Evolutionary conservation across 2,797 vertebrate genomes (phyloP), one percentile per base, ranked within the genome.

Genomic region (Okamejei kenojei): DNA sequence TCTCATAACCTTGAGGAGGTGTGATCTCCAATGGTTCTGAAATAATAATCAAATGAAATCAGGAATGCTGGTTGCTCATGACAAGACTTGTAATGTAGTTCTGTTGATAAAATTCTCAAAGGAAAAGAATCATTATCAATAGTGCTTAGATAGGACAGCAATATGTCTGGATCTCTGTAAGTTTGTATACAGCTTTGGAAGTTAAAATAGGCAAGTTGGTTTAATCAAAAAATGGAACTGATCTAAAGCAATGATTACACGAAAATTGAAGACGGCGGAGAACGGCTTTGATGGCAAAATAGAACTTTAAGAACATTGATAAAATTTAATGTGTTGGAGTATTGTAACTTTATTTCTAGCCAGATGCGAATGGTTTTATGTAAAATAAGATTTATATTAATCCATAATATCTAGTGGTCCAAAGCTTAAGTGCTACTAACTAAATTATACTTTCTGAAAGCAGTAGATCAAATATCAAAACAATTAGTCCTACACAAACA

Each of bases 21-120:
- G 7, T 61, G 29, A 10, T 26, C 58, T 26, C 9, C 9, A 10
- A 61, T 45, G 21, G 79, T 82, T 81, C 80, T 58, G 80, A 82
- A 82, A 82, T 82, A 82, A 45, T 82, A 26, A 86, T 86, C 82
- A 86, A 86, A 61, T 68, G 63, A 35, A 88, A 88, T 68, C 84
- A 68, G 61, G 65, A 21, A 35, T 21, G 32, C 29, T 35, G 29
- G 17, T 32, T 68, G 17, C n/a, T 88, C 7, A 23, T 4, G 63
- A 38, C n/a, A 88, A 19, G 63, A 35, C 84, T 88, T 35, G 19
- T 61, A 86, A 58, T 15, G 29, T 65, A 65, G 10, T 84, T 84
- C 81, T 61, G n/a, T 19, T 88, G 84, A 68, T 68, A 88, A 88
- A 35, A 88, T 68, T 68, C n/a, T 68, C 63, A 88, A 68, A 35